phyloP scores from a whole-genome alignment of 1,140 invertebrate genomes.

The Drosophila triauraria region DNA sequence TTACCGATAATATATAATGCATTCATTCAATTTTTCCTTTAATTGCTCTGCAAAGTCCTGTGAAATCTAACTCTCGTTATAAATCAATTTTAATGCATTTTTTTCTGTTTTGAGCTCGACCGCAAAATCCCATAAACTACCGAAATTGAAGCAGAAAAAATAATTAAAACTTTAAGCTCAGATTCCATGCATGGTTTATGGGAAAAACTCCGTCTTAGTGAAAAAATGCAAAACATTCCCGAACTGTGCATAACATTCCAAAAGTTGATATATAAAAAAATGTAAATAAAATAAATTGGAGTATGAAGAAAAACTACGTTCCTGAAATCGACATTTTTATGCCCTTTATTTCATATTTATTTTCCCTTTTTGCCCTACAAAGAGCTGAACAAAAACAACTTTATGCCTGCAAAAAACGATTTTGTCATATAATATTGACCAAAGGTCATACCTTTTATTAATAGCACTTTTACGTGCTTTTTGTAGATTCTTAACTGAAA shows the following conservation, averaged over 20 bases:
- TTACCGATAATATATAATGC: conserved; percentile 24
- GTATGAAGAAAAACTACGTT: neutral
- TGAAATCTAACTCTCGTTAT: conserved; percentile 1
- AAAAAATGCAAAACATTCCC: conserved; percentile 16
- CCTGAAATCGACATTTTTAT: neutral
- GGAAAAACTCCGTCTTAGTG: conserved; percentile 10
- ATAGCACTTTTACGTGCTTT: neutral
- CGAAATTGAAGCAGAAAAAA: conserved; percentile 8
- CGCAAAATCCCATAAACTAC: conserved; percentile 14
- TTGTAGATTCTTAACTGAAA: neutral
- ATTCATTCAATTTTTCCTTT: conserved; percentile 32
- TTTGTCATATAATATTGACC: neutral
- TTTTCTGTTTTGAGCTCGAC: neutral
- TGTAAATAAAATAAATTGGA: neutral
- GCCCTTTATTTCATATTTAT: neutral
- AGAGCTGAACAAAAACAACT: neutral
- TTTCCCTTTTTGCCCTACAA: neutral
- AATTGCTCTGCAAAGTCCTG: conserved; percentile 32
- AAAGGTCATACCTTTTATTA: neutral
- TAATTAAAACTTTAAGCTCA: conserved; percentile 8
- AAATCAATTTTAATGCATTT: conserved; percentile 37
- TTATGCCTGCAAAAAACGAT: neutral
- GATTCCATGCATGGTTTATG: conserved; percentile 21
- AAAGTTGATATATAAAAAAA: neutral
- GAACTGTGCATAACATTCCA: conserved; percentile 2